phyloP scores from a whole-genome alignment of 2,113 vertebrate species.

The Cathartes aura region DNA sequence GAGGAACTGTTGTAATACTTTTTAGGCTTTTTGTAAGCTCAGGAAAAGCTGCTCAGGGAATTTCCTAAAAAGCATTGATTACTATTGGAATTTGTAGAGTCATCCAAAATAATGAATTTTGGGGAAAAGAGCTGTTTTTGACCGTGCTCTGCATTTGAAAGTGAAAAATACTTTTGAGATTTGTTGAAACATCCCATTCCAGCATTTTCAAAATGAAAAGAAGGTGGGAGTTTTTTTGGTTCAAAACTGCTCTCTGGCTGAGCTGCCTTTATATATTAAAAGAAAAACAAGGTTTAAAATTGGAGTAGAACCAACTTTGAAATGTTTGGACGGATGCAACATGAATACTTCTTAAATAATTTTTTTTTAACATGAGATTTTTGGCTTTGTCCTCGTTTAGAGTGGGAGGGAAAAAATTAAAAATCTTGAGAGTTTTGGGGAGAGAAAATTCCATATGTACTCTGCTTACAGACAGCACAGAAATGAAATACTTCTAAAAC shows the following conservation, averaged over 20 bases:
- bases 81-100: background rate
- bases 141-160: background rate
- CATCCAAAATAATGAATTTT: background rate
- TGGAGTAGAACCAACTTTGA: constrained; percentile 5
- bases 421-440: background rate
- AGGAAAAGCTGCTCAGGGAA: background rate
- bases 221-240: background rate
- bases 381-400: background rate
- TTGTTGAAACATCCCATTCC: background rate
- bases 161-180: background rate
- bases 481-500: background rate
- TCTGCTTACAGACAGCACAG: background rate
- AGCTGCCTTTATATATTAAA: background rate
- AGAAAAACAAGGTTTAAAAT: constrained; percentile 38
- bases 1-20: background rate
- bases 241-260: background rate
- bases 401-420: background rate
- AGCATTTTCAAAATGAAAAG: constrained; percentile 1
- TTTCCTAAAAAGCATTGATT: background rate
- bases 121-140: background rate
- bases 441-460: background rate
- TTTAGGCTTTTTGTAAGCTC: background rate
- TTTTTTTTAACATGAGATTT: background rate
- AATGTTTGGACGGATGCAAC: background rate
- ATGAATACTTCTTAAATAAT: background rate